Evolutionary conservation across 2,888 invertebrate species (phyloP).

Genomic region (Rhagophthalmus giganteus): DNA sequence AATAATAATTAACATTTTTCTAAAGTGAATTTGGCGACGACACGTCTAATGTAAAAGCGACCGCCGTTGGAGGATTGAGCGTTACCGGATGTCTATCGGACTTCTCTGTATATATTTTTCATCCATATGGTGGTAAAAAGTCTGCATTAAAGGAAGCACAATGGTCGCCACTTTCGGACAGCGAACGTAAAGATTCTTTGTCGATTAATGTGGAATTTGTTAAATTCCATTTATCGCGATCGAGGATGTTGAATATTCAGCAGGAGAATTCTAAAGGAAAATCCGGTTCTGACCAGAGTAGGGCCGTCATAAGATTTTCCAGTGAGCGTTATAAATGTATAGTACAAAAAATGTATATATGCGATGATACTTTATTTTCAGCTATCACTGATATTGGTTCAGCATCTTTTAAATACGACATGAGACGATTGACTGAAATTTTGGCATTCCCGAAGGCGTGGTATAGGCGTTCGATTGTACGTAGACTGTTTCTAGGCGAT

Average conservation of each 20-base stretch:
- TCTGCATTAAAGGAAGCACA: slow-evolving; percentile 77
- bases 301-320: slow-evolving; percentile 90
- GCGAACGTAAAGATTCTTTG: slow-evolving; percentile 91
- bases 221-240: slow-evolving; percentile 91
- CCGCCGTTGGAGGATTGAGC: slow-evolving; percentile 83
- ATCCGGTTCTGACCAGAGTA: slow-evolving; percentile 64
- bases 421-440: slow-evolving; percentile 95
- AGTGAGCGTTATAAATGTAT: too few relatives aligned
- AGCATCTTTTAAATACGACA: slow-evolving; percentile 97
- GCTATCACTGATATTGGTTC: slow-evolving; percentile 95
- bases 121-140: slow-evolving; percentile 94
- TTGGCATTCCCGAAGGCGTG: slow-evolving; percentile 98
- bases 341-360: too few relatives aligned
- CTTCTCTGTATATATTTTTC: slow-evolving; percentile 97
- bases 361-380: too few relatives aligned
- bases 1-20: slow-evolving; percentile 6
- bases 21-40: slow-evolving; percentile 60
- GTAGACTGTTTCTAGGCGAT: slow-evolving; percentile 92
- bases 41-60: slow-evolving; percentile 60
- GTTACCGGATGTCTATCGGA: slow-evolving; percentile 96
- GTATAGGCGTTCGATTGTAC: slow-evolving; percentile 93
- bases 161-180: slow-evolving; percentile 84
- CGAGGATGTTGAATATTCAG: slow-evolving; percentile 84
- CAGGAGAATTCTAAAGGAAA: slow-evolving; percentile 57
- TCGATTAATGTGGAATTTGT: slow-evolving; percentile 97